Evolutionary conservation across 2,797 vertebrate species (phyloP), one percentile per base, ranked within the genome.

Genomic region (Pangasius sanitwongsei): DNA sequence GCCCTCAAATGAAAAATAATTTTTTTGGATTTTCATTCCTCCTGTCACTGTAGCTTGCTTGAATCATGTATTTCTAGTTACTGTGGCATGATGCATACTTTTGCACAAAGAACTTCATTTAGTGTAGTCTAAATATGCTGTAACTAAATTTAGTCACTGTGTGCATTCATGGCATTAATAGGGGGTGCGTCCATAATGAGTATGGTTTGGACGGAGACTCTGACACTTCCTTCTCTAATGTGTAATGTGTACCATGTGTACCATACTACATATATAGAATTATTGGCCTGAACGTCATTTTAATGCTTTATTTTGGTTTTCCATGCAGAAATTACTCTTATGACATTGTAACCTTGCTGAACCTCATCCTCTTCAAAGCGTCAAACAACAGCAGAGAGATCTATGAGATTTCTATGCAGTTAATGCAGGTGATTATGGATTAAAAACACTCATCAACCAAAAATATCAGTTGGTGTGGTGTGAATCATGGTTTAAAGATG

Each of bases 321-420:
- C 34, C 48, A 94, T 94, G 88, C 92, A 99, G 98, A 95, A 99
- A 98, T 95, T 99, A 99, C 92, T 97, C 98, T 48, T 99, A 98
- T 93, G 99, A 99, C 96, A 96, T 99, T 2, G 98, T 99, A 94
- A 99, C 97, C 0, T 93, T 99, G 93, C 94, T 99, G 93, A 99
- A 99, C 93, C 95, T 99, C 87, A 98, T 99, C 86, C 95, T 99
- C 37, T 99, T 99, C 95, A 99, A 99, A 92, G 98, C 99, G 2
- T 99, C 98, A 86, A 98, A 99, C 93, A 98, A 98, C 92, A 98
- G 97, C 96, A 96, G 98, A 92, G 98, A 99, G 92, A 98, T 99
- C 90, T 99, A 99, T 91, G 98, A 99, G 94, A 98, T 99, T 92
- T 98, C 99, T 87, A 99, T 99, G 98, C 98, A 99, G 95, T 96